phyloP scores from a whole-genome alignment of 1,140 invertebrate genomes.

The Bombus difficillimus region DNA sequence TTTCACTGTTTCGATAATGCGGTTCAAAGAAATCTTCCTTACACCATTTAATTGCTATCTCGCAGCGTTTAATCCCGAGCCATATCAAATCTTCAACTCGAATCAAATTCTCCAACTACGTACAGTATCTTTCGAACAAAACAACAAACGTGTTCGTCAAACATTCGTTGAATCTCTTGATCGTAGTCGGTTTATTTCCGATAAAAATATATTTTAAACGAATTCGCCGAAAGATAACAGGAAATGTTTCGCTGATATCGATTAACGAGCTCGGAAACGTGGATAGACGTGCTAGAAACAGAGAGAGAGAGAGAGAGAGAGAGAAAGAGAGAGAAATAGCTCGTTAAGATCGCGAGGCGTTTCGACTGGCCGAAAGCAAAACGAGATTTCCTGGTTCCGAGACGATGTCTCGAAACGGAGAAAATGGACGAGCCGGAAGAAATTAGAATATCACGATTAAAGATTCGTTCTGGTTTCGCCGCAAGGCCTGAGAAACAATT shows the following conservation, averaged over 20 bases:
- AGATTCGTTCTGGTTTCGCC: slow-evolving; percentile 44
- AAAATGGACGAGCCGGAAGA: background rate
- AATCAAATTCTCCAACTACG: too few species aligned
- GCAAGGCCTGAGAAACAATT: slow-evolving; percentile 27
- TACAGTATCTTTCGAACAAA: too few species aligned
- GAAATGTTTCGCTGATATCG: background rate
- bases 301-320: background rate
- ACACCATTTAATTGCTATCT: too few species aligned
- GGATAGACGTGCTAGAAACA: background rate
- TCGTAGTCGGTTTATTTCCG: too few species aligned
- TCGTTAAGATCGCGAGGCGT: background rate
- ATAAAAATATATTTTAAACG: too few species aligned
- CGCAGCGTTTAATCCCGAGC: too few species aligned
- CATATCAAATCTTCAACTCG: too few species aligned
- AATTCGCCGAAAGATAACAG: too few species aligned
- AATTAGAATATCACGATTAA: slow-evolving; percentile 24
- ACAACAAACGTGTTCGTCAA: too few species aligned
- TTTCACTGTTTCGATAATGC: too few species aligned
- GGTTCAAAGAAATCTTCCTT: too few species aligned
- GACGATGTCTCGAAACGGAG: background rate
- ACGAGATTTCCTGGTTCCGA: background rate
- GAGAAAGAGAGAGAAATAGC: background rate
- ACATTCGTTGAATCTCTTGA: too few species aligned
- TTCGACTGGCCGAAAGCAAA: background rate
- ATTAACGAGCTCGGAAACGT: background rate